Conservation (phyloP, 1,140 invertebrate genomes). For the Palaemon carinicauda region DNA sequence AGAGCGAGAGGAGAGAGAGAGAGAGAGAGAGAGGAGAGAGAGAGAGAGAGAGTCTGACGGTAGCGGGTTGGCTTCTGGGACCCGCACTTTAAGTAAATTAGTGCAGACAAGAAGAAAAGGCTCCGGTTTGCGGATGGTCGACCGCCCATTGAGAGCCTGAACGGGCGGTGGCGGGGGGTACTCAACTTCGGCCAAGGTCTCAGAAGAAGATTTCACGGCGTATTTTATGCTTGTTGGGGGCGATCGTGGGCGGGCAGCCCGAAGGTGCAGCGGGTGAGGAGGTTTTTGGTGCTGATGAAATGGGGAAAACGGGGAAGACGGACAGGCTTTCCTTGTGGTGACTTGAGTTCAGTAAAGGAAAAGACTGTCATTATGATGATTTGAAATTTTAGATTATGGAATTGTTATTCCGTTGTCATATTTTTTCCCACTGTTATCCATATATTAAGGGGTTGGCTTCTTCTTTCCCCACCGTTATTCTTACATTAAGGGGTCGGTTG, state of each 20-base stretch:
- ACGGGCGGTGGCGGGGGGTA: conserved; percentile 18
- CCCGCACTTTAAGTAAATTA: conserved; percentile 53
- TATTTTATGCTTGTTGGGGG: conserved; percentile 43
- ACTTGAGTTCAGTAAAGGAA: too few species aligned
- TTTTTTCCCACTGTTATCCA: too few species aligned
- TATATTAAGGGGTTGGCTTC: too few species aligned
- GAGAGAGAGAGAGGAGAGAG: not conserved
- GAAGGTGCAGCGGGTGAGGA: conserved; percentile 1
- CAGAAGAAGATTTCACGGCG: conserved; percentile 42
- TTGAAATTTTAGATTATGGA: too few species aligned
- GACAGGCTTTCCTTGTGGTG: too few species aligned
- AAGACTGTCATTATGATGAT: too few species aligned
- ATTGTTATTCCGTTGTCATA: too few species aligned
- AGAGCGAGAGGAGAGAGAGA: too few species aligned
- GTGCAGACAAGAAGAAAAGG: conserved; percentile 53
- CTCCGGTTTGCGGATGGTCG: conserved; percentile 35
- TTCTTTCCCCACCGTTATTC: too few species aligned
- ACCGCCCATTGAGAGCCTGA: conserved; percentile 22
- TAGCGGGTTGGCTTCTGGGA: conserved; percentile 48
- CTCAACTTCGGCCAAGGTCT: conserved; percentile 31
- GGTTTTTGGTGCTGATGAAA: not conserved
- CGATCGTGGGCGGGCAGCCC: conserved; percentile 19
- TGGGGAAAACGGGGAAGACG: not conserved
- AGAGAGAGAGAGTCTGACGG: not conserved
- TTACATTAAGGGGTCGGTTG: too few species aligned